These are phyloP conservation scores for Drosophila orena DNA, from an alignment of 1,140 invertebrate genomes.

Conservation along the genomic window DNA sequence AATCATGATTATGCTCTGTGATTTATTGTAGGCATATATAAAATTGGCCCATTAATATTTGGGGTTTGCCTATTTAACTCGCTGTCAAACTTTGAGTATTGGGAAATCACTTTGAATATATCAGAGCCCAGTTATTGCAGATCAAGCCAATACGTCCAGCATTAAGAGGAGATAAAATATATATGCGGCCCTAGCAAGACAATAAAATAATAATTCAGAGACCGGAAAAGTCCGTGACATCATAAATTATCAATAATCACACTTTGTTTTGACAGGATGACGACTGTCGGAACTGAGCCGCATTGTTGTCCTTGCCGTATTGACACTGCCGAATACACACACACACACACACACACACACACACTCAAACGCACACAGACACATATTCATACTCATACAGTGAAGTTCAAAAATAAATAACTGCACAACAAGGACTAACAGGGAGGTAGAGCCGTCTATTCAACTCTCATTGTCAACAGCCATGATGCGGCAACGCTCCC, in stretches of 20 bases:
- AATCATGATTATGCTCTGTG: no score
- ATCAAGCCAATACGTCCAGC: slow-evolving; percentile 5
- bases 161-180: slow-evolving; percentile 30
- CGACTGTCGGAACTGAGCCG: slow-evolving; percentile 72
- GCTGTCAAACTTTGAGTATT: slow-evolving; percentile 19
- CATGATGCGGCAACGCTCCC: slow-evolving; percentile 74
- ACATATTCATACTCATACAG: slow-evolving; percentile 17
- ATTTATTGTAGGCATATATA: no score
- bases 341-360: slow-evolving; percentile 13
- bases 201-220: slow-evolving; percentile 68
- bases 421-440: slow-evolving; percentile 45
- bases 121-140: slow-evolving; percentile 9
- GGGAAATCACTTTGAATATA: slow-evolving; percentile 25
- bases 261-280: slow-evolving; percentile 84
- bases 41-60: not conserved
- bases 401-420: slow-evolving; percentile 50
- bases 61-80: slow-evolving; percentile 8
- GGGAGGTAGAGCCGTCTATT: slow-evolving; percentile 62
- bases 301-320: slow-evolving; percentile 68
- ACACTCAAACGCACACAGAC: slow-evolving; percentile 20
- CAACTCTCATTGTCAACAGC: slow-evolving; percentile 69
- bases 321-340: slow-evolving; percentile 45
- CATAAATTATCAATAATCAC: slow-evolving; percentile 84
- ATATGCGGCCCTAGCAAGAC: slow-evolving; percentile 34
- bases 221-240: slow-evolving; percentile 77